Evolutionary conservation across 2,888 invertebrate species (phyloP), one percentile per base, ranked within the genome.

Genomic region (Stenotaenia linearis): DNA sequence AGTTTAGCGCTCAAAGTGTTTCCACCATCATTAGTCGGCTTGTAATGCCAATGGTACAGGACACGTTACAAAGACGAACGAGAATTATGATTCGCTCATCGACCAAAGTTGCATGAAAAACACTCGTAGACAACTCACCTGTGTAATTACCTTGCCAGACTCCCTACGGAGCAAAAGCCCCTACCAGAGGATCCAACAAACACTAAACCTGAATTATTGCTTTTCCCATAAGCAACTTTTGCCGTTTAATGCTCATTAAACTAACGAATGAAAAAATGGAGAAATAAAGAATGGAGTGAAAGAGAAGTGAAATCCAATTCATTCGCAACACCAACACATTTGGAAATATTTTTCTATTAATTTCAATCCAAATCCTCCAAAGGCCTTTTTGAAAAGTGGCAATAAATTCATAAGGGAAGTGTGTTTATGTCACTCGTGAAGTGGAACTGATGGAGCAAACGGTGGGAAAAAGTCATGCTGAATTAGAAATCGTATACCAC

Each of bases 361-460:
- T 37, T 37, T 37, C 37, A 37, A 37, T 37, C 37, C 37, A 15
- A 12, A 37, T 37, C 37, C 37, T 37, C 37, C 37, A 37, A 37
- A 37, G 37, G 15, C 37, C 37, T 37, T 37, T 37, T 37, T 37
- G 37, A 37, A 37, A 37, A 37, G 37, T 12, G 25, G 10, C 18
- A 18, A 61, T 61, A 61, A 61, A 61, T 61, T 25, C 61, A 25
- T 25, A 18, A 61, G 61, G 6, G 23, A 61, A 61, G 23, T 25
- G 61, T 37, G 61, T 61, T 2, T 61, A 61, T 61, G 61, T 61
- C 61, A 61, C 61, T n/a, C 25, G 61, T 61, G 61, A 61, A 61
- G 61, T 61, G 61, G 61, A 61, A 61, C 61, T 61, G 61, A 61
- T 61, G n/a, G 61, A 61, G 61, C 23, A 61, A 61, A 61, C 21